phyloP scores from a whole-genome alignment of 1,140 invertebrate genomes.

The Fopius arisanus region DNA sequence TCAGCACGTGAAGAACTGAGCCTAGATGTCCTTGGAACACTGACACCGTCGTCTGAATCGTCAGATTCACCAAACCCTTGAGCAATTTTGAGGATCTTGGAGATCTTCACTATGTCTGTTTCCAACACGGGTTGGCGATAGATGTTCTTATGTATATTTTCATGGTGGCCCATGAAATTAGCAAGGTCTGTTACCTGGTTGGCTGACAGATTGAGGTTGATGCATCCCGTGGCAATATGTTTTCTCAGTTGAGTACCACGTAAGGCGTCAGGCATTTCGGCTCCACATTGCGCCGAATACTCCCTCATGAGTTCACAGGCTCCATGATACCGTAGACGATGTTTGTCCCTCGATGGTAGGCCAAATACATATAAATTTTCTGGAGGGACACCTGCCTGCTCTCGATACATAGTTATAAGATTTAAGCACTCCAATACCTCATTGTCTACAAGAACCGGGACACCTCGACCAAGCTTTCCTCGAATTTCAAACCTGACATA shows the following conservation, averaged over 20 bases:
- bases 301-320: conserved; percentile 27
- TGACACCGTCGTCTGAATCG: too few relatives aligned
- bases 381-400: neutral
- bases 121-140: neutral
- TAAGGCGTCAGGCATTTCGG: conserved; percentile 13
- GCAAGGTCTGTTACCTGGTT: conserved; percentile 24
- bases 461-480: too few relatives aligned
- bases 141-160: conserved; percentile 13
- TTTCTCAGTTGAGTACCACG: conserved; percentile 23
- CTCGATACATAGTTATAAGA: too few relatives aligned
- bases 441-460: conserved; percentile 18
- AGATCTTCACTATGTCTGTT: neutral
- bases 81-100: neutral
- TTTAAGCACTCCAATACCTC: neutral
- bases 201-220: conserved; percentile 1
- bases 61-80: neutral
- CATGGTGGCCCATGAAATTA: conserved; percentile 27
- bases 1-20: too few relatives aligned
- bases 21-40: too few relatives aligned
- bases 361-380: conserved; percentile 20
- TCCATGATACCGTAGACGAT: neutral
- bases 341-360: conserved; percentile 3
- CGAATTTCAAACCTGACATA: too few relatives aligned
- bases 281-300: conserved; percentile 12
- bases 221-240: conserved; percentile 27